These are phyloP conservation scores for Elmis aenea DNA, from an alignment of 2,888 invertebrate genomes.

Conservation along the genomic window DNA sequence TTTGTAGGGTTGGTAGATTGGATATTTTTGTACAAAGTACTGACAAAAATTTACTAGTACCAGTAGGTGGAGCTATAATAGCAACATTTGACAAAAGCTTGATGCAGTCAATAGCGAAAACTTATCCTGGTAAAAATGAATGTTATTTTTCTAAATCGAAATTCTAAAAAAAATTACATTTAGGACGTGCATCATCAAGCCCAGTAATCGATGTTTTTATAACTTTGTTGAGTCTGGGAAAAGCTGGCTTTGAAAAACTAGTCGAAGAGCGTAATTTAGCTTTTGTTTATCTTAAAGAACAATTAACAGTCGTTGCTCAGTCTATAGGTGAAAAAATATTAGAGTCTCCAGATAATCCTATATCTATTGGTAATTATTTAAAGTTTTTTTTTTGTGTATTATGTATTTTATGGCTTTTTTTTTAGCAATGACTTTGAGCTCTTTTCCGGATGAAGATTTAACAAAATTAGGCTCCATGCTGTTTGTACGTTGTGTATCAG, in stretches of 20 bases:
- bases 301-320: conserved; percentile 49
- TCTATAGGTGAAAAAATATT: conserved; percentile 57
- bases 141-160: too few species aligned
- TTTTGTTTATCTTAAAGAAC: conserved; percentile 19
- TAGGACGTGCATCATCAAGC: conserved; percentile 66
- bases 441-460: conserved; percentile 46
- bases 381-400: conserved; percentile 33
- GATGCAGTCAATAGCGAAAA: conserved; percentile 60
- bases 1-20: conserved; percentile 58
- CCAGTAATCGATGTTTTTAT: conserved; percentile 72
- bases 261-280: conserved; percentile 38
- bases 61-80: conserved; percentile 76
- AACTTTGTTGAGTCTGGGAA: conserved; percentile 67
- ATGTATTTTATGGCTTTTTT: conserved; percentile 8
- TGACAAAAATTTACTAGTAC: conserved; percentile 80
- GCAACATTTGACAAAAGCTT: conserved; percentile 62
- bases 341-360: conserved; percentile 60
- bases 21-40: conserved; percentile 79
- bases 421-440: conserved; percentile 47
- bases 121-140: conserved; percentile 62
- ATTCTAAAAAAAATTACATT: conserved; percentile 16
- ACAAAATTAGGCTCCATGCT: conserved; percentile 68
- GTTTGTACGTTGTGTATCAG: conserved; percentile 67
- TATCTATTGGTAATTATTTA: conserved; percentile 58
- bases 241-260: conserved; percentile 57